Percentiles rank a stretch among this genome's conserved stretches.
These are phyloP conservation scores for Paralichthys olivaceus DNA, from an alignment of 2,113 vertebrate species.

Conservation along the genomic window DNA sequence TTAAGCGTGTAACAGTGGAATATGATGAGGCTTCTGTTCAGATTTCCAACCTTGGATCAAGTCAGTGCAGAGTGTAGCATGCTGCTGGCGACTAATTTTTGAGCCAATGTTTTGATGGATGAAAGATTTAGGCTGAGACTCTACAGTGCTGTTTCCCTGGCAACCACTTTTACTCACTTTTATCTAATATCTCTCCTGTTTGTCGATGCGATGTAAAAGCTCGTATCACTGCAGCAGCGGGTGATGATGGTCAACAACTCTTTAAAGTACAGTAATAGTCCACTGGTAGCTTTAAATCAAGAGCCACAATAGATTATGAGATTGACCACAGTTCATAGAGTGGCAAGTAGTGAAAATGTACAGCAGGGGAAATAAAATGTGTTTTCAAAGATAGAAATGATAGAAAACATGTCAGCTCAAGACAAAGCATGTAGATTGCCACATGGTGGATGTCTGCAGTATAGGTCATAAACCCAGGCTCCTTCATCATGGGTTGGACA, in stretches of 20 bases:
- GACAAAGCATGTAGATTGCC: too few species aligned
- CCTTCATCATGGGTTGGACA: too few species aligned
- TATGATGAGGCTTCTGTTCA: conserved; percentile 6
- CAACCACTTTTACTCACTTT: conserved; percentile 75
- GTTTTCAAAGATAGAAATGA: background rate
- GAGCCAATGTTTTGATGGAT: conserved; percentile 75
- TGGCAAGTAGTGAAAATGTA: background rate
- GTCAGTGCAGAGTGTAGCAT: conserved; percentile 12
- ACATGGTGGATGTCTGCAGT: too few species aligned
- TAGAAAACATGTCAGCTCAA: too few species aligned
- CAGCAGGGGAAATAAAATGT: background rate
- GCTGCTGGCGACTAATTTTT: conserved; percentile 57
- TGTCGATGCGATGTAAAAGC: conserved; percentile 56
- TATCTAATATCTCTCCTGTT: conserved; percentile 69
- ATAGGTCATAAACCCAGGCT: too few species aligned
- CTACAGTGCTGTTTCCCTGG: conserved; percentile 80
- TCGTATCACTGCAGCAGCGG: conserved; percentile 36
- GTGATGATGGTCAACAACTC: conserved; percentile 32
- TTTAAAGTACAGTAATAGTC: conserved; percentile 35
- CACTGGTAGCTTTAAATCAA: conserved; percentile 19
- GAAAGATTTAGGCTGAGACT: conserved; percentile 69
- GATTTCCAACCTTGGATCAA: conserved; percentile 26
- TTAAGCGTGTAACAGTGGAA: conserved; percentile 3
- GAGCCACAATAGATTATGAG: conserved; percentile 14
- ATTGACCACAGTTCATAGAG: background rate